phyloP scores from a whole-genome alignment of 2,888 invertebrate genomes.

The Trachelus iudaicus region DNA sequence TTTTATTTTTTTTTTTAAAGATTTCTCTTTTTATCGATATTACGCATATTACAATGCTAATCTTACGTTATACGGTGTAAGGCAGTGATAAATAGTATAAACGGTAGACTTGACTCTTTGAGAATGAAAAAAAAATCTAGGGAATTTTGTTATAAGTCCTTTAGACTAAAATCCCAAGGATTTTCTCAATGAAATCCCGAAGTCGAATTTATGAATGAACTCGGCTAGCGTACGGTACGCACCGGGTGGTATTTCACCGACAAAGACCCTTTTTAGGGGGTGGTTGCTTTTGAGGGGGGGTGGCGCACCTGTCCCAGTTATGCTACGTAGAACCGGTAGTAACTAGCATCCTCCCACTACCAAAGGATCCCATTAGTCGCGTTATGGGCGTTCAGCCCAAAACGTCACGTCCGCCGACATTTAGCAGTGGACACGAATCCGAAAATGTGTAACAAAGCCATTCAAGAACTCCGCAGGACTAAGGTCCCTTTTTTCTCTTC shows the following conservation, averaged over 20 bases:
- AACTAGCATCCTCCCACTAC: constrained; percentile 2
- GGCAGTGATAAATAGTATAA: neutral
- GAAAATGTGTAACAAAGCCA: neutral
- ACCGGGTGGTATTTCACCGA: constrained; percentile 25
- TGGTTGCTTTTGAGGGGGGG: constrained; percentile 20
- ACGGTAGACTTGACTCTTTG: neutral
- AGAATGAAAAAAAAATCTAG: neutral
- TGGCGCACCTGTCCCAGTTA: constrained; percentile 29
- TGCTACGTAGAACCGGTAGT: constrained; percentile 3
- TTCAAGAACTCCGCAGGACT: neutral
- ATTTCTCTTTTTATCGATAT: neutral
- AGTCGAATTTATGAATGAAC: constrained; percentile 34
- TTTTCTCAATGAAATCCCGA: constrained; percentile 31
- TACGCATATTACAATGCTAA: neutral
- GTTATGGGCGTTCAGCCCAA: neutral
- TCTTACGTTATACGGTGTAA: neutral
- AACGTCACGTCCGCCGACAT: constrained; percentile 1
- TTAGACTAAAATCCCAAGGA: neutral
- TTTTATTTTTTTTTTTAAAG: neutral
- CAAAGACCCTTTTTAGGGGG: constrained; percentile 18
- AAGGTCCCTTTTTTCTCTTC: neutral
- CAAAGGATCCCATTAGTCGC: neutral
- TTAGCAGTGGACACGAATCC: neutral
- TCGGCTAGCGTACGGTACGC: constrained; percentile 18
- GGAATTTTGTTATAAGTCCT: neutral